These are phyloP conservation scores for Sminthurides aquaticus DNA, from an alignment of 2,888 invertebrate species.

Conservation along the genomic window DNA sequence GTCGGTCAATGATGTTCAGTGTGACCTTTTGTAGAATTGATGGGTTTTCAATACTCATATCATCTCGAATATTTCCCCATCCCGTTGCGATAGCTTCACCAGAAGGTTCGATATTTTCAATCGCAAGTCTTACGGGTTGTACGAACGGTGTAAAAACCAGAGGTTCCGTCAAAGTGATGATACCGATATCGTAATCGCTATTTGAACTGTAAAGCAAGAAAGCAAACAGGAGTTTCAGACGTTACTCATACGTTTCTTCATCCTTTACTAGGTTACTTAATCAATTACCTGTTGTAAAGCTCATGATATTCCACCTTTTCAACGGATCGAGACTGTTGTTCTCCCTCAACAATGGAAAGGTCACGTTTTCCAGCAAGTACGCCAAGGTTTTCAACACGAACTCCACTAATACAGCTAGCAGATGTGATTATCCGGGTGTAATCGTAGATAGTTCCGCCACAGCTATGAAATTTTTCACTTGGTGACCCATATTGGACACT, in stretches of 20 bases:
- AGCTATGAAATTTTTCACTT: slow-evolving; percentile 41
- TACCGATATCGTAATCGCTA: slow-evolving; percentile 44
- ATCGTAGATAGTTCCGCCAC: slow-evolving; percentile 44
- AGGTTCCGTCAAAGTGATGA: slow-evolving; percentile 42
- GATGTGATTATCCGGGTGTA: slow-evolving; percentile 44
- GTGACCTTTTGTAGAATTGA: slow-evolving; percentile 44
- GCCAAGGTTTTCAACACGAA: slow-evolving; percentile 33
- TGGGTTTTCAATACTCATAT: slow-evolving; percentile 35
- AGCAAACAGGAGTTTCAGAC: not conserved
- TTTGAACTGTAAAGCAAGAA: slow-evolving; percentile 24
- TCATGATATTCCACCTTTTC: not conserved
- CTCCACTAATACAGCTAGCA: slow-evolving; percentile 44
- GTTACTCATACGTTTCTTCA: not conserved
- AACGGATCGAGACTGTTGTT: slow-evolving; percentile 25
- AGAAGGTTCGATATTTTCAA: slow-evolving; percentile 17
- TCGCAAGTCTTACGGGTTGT: slow-evolving; percentile 16
- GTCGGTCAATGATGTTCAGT: slow-evolving; percentile 41
- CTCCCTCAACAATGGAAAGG: slow-evolving; percentile 44
- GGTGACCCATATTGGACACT: slow-evolving; percentile 41
- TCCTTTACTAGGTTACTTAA: too few species aligned
- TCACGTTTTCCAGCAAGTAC: slow-evolving; percentile 46
- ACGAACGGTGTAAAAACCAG: slow-evolving; percentile 33
- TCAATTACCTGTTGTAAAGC: too few species aligned
- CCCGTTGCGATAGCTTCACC: slow-evolving; percentile 43
- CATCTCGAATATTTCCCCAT: slow-evolving; percentile 45